Evolutionary conservation across 1,140 invertebrate genomes (phyloP), one percentile per base, ranked within the genome.

Genomic region (Drosophila pseudoobscura): DNA sequence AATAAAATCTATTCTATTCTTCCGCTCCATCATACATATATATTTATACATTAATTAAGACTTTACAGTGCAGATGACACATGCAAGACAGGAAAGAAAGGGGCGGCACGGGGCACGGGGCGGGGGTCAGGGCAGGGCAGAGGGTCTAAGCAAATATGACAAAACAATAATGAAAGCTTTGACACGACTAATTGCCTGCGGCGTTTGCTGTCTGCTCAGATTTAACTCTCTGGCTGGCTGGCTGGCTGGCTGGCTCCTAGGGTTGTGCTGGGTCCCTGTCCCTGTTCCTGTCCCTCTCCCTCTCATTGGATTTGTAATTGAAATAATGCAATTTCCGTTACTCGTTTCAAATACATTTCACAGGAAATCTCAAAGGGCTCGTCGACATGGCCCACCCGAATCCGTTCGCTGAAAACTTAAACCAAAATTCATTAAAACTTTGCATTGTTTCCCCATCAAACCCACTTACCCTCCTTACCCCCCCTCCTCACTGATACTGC

Each of bases 361-460:
- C 78, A 88, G 82, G 82, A 87, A 87, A 88, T 82, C 83, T 80
- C 78, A 87, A 78, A 82, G 83, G 78, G 82, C 72, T 72, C 77
- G 60, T 59, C 71, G 53, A 47, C 69, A 69, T 50, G 17, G 29
- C 29, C 58, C 35, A 13, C 51, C 51, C 20, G 17, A 24, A 35
- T 45, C 43, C 53, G 29, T 66, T 70, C 82, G 73, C 64, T 79
- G 75, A 88, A 88, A 88, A 88, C 83, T 88, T 88, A 89, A 89
- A 88, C 78, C 79, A 88, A 88, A 88, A 88, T 88, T 88, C 83
- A 88, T 88, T 88, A 88, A 88, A 88, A 88, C 84, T 88, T 88
- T 88, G 78, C 83, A 83, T 88, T 88, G 83, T 88, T 87, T 75
- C 72, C 52, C 59, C 60, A 61, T 66, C 49, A 70, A 70, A 69